Evolutionary conservation across 2,797 vertebrate genomes (phyloP).

Genomic region (Lates japonicus): DNA sequence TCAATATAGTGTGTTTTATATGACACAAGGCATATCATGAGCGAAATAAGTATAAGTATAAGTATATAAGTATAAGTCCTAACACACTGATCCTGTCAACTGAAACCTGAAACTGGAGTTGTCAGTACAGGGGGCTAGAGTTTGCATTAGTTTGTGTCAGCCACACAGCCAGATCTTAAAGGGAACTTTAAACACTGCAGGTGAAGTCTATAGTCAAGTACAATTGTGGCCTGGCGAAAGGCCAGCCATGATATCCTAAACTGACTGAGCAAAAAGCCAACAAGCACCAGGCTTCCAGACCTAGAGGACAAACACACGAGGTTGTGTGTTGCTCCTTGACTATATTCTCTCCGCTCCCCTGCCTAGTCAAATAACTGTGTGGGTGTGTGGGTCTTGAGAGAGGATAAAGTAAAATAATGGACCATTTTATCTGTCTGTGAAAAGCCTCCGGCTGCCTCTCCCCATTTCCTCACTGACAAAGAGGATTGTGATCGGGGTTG

Average conservation of each 20-base stretch:
- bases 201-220: neutral
- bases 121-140: too few species aligned
- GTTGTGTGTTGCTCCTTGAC: constrained; percentile 7
- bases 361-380: constrained; percentile 42
- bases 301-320: constrained; percentile 7
- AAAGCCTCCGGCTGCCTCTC: constrained; percentile 56
- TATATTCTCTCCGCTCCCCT: constrained; percentile 14
- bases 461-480: constrained; percentile 61
- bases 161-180: too few species aligned
- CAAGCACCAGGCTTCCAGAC: neutral
- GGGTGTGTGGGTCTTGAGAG: constrained; percentile 37
- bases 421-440: constrained; percentile 48
- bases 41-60: too few species aligned
- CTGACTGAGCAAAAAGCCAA: neutral
- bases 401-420: constrained; percentile 57
- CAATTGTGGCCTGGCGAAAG: neutral
- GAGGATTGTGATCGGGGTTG: constrained; percentile 47
- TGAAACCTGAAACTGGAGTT: too few species aligned
- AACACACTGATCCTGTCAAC: too few species aligned
- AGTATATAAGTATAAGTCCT: too few species aligned
- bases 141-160: too few species aligned
- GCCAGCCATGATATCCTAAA: constrained; percentile 11
- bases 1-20: too few species aligned
- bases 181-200: neutral
- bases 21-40: too few species aligned